A percentile compares a stretch with the other conserved stretches of the same genome.
Evolutionary conservation across 2,113 vertebrate species (phyloP).

Genomic region (Microcebus ravelobensis): DNA sequence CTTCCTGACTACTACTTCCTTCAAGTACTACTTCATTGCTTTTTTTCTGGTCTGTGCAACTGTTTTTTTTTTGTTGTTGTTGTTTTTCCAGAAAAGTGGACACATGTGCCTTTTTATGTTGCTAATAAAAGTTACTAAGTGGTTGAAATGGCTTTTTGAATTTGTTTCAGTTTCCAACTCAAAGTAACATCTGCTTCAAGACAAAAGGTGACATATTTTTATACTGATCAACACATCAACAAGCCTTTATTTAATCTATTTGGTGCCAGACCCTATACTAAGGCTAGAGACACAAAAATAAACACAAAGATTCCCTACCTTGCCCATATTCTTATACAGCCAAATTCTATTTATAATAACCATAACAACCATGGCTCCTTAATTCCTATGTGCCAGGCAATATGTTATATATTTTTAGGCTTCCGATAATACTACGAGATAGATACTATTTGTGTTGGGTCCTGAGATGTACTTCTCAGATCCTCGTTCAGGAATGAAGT

Average conservation of each 20-base stretch:
- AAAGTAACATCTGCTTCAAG: not conserved
- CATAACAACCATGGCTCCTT: not conserved
- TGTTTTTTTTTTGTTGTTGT: not conserved
- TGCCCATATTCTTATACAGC: not conserved
- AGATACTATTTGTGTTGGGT: not conserved
- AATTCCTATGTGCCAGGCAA: not conserved
- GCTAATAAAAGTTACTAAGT: constrained; percentile 17
- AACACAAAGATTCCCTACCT: not conserved
- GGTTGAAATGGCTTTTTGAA: not conserved
- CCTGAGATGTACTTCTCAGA: not conserved
- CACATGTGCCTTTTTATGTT: not conserved
- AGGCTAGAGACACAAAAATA: not conserved
- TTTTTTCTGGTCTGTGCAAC: constrained; percentile 14
- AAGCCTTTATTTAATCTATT: not conserved
- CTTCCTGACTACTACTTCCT: not conserved
- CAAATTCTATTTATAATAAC: not conserved
- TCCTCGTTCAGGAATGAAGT: not conserved
- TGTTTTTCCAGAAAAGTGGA: not conserved
- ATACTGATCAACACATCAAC: not conserved
- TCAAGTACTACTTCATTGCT: not conserved
- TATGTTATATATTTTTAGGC: not conserved
- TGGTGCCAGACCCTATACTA: not conserved
- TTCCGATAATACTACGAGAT: not conserved
- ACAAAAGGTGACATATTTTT: not conserved
- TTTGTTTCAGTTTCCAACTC: constrained; percentile 2